These are phyloP conservation scores for Muschampia plurimacula DNA, from an alignment of 2,888 invertebrate species.

Conservation along the genomic window DNA sequence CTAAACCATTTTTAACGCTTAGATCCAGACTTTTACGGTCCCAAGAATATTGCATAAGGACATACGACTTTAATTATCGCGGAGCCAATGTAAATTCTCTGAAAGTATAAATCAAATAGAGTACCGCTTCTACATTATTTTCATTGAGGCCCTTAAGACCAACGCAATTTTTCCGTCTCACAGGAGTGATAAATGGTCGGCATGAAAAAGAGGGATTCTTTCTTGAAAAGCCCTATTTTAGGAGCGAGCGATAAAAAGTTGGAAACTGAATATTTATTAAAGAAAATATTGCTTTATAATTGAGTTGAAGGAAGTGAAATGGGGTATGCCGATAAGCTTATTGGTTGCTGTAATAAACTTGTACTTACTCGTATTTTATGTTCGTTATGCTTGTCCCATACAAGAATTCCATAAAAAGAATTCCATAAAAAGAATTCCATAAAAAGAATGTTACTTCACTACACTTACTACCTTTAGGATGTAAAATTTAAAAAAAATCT, in stretches of 20 bases:
- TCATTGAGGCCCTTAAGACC: constrained; percentile 60
- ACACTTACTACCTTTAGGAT: too few species aligned
- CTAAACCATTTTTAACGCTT: constrained; percentile 21
- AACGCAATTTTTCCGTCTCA: constrained; percentile 64
- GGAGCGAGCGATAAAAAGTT: constrained; percentile 33
- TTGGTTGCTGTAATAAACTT: not conserved
- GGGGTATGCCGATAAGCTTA: not conserved
- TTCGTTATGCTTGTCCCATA: not conserved
- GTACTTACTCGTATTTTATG: not conserved
- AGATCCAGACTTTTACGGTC: constrained; percentile 2
- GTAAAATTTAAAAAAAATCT: too few species aligned
- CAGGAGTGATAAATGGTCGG: constrained; percentile 68
- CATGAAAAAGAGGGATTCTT: constrained; percentile 56
- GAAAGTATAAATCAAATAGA: constrained; percentile 61
- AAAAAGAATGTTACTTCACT: too few species aligned
- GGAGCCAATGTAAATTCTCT: constrained; percentile 40
- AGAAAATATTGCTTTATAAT: constrained; percentile 33
- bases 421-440: too few species aligned
- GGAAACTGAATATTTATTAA: constrained; percentile 34
- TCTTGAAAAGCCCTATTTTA: constrained; percentile 33
- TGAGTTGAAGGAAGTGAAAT: constrained; percentile 18
- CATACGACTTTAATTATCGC: constrained; percentile 42
- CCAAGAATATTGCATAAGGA: constrained; percentile 29
- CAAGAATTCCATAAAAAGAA: too few species aligned
- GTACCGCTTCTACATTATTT: constrained; percentile 63